Evolutionary conservation across 2,113 vertebrate genomes (phyloP), one percentile per base, ranked within the genome.

Genomic region (Caranx melampygus): DNA sequence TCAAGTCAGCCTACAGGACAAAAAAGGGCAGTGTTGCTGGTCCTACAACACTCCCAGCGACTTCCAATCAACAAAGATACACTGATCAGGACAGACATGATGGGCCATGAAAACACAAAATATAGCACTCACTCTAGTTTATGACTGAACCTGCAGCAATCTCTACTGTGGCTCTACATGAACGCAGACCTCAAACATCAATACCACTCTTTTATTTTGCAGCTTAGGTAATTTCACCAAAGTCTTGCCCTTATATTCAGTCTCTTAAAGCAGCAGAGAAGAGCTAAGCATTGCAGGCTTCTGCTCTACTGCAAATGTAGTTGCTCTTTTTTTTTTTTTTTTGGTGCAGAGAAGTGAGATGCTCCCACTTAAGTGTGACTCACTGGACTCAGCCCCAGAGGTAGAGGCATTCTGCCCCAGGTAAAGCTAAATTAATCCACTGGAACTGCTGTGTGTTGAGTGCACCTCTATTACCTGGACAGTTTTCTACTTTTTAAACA

Each of bases 341-440:
- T 51, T 35, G 3, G 54, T 55, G 54, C 63, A 49, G 45, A 71
- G 31, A 20, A 57, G 45, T 21, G 7, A 59, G 34, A 42, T 34
- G 47, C 37, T 81, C 45, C 51, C 66, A 69, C 57, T 60, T 42
- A 6, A 37, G 37, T 35, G 68, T 85, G 68, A 85, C 60, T 85
- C 77, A 75, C 37, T 15, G 26, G 44, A 75, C 67, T 80, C 44
- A 31, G 20, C 49, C 72, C 59, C 16, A 21, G 59, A 60, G 77
- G 77, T 55, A 79, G 57, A 60, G 20, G 3, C 47, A 33, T 66
- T 74, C 21, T 58, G 78, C 86, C 73, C 3, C 70, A 26, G 57
- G 70, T 66, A 74, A 60, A 77, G 78, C 62, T 55, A 13, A 57
- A 85, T 70, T 18, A 64, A 52, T 63, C 63, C 51, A 72, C 16